These are phyloP conservation scores for Abramis brama DNA, from an alignment of 2,113 vertebrate species.

Conservation along the genomic window DNA sequence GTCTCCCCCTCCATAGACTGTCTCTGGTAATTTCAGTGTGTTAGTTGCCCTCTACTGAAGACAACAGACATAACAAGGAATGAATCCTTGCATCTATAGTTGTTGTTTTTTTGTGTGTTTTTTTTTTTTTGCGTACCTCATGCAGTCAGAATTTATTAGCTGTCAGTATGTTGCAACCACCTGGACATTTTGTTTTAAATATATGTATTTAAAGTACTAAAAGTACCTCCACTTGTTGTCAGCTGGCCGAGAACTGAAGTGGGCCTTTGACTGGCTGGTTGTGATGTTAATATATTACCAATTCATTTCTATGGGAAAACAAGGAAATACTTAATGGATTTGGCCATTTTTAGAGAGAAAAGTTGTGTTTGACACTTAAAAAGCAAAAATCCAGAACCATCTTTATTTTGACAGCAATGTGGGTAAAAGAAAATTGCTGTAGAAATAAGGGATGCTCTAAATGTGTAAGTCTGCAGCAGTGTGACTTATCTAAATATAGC, in stretches of 20 bases:
- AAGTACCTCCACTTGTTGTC: background rate
- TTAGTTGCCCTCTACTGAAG: background rate
- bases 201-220: constrained; percentile 2
- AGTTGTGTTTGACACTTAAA: background rate
- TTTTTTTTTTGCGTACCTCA: too few relatives aligned
- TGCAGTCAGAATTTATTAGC: background rate
- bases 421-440: background rate
- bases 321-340: background rate
- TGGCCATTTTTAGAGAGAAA: background rate
- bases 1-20: background rate
- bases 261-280: background rate
- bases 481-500: background rate
- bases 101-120: too few relatives aligned
- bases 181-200: background rate
- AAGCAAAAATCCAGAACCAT: background rate
- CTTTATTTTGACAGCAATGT: background rate
- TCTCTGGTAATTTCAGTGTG: background rate
- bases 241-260: background rate
- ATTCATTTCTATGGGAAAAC: background rate
- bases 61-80: background rate
- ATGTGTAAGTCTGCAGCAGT: background rate
- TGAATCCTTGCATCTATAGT: background rate
- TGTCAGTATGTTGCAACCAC: background rate
- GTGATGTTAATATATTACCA: background rate
- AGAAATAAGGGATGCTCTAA: background rate